A percentile compares a stretch with the other conserved stretches of the same genome.
Conservation (phyloP, 2,797 vertebrate genomes). For the Gallinago nigripennis region DNA sequence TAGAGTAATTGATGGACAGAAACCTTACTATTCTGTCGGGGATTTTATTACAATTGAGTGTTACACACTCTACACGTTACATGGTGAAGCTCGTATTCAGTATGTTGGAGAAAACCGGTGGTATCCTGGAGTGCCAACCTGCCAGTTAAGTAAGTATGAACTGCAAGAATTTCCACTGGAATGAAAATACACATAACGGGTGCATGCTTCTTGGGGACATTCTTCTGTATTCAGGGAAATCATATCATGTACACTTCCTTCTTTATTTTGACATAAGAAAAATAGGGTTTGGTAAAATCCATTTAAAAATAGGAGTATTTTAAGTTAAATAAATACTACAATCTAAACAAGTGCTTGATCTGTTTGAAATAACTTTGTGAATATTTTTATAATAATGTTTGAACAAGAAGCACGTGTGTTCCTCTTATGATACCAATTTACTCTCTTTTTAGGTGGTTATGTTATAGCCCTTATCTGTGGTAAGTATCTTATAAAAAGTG, state of each 20-base stretch:
- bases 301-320: neutral
- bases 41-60: conserved; percentile 44
- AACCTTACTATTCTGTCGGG: neutral
- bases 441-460: conserved; percentile 37
- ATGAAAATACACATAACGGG: accelerated
- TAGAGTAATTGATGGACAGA: neutral
- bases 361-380: neutral
- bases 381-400: neutral
- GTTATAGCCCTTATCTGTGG: conserved; percentile 16
- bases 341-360: neutral
- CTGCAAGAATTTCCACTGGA: neutral
- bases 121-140: conserved; percentile 27
- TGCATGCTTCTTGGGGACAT: neutral
- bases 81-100: neutral
- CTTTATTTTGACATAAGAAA: neutral
- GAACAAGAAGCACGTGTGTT: neutral
- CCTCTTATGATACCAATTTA: neutral
- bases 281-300: neutral
- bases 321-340: neutral
- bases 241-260: neutral
- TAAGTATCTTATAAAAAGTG: conserved; percentile 7
- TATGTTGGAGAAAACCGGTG: neutral
- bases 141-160: conserved; percentile 52
- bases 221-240: neutral
- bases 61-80: neutral